These are phyloP conservation scores for Penaeus vannamei DNA, from an alignment of 1,140 invertebrate species.

Conservation along the genomic window DNA sequence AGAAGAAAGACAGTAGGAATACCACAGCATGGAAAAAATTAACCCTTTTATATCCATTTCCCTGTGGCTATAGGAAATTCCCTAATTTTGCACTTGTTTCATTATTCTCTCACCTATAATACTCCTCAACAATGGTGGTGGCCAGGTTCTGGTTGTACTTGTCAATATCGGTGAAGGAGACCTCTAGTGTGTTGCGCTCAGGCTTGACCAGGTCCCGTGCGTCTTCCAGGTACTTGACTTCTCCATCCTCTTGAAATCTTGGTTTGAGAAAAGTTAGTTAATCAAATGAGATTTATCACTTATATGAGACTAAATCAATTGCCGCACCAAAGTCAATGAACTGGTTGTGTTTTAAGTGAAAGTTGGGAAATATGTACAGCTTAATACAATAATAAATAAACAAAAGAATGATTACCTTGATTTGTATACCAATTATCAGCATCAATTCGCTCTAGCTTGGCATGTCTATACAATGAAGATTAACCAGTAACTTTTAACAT, in stretches of 20 bases:
- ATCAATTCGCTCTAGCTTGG: no score
- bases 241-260: slow-evolving; percentile 87
- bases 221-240: slow-evolving; percentile 88
- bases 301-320: neutral
- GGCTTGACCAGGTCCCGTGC: slow-evolving; percentile 87
- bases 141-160: slow-evolving; percentile 93
- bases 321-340: neutral
- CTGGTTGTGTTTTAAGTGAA: no score
- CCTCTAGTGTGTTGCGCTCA: slow-evolving; percentile 93
- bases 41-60: no score
- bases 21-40: no score
- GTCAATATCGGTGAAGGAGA: slow-evolving; percentile 97
- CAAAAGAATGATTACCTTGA: no score
- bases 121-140: slow-evolving; percentile 95
- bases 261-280: slow-evolving; percentile 12
- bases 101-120: slow-evolving; percentile 81
- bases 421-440: no score
- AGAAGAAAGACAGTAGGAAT: no score
- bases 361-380: no score
- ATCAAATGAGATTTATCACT: no score
- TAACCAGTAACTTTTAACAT: no score
- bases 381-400: no score
- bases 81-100: neutral
- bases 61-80: neutral
- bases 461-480: no score